phyloP scores from a whole-genome alignment of 2,113 vertebrate genomes.

The Entomyzon cyanotis region DNA sequence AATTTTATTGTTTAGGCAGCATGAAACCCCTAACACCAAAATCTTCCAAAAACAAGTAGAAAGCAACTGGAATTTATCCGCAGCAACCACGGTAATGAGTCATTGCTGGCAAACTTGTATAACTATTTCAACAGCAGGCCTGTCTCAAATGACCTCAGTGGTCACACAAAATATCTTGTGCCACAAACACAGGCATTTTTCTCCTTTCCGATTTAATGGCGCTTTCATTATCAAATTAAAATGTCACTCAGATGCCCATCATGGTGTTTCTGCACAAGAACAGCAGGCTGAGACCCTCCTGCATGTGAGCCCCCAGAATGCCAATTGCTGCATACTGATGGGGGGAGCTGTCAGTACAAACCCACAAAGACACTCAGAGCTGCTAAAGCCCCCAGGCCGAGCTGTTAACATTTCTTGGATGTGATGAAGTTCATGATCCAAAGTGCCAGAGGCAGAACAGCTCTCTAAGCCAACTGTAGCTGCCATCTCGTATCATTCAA shows the following conservation, averaged over 20 bases:
- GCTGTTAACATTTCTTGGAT: constrained; percentile 66
- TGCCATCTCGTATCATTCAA: constrained; percentile 40
- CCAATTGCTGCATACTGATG: background rate
- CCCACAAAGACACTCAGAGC: constrained; percentile 49
- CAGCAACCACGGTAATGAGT: background rate
- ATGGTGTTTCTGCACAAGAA: constrained; percentile 50
- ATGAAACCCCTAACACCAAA: background rate
- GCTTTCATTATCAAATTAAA: constrained; percentile 73
- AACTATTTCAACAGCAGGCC: constrained; percentile 36
- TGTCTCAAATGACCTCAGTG: constrained; percentile 37
- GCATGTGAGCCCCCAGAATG: constrained; percentile 12
- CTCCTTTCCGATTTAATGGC: background rate
- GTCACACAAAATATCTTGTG: constrained; percentile 29
- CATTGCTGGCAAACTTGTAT: constrained; percentile 25
- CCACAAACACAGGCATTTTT: constrained; percentile 38
- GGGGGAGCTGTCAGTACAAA: constrained; percentile 51
- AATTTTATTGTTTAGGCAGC: background rate
- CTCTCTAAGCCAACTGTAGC: constrained; percentile 38
- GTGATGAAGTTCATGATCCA: constrained; percentile 51
- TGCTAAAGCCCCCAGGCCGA: constrained; percentile 43
- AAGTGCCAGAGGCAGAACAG: constrained; percentile 59
- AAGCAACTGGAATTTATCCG: constrained; percentile 40
- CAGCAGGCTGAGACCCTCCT: constrained; percentile 45
- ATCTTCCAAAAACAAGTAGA: constrained; percentile 13
- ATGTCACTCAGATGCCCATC: constrained; percentile 65